These are phyloP conservation scores for Diloba caeruleocephala DNA, from an alignment of 2,888 invertebrate species.

Conservation along the genomic window DNA sequence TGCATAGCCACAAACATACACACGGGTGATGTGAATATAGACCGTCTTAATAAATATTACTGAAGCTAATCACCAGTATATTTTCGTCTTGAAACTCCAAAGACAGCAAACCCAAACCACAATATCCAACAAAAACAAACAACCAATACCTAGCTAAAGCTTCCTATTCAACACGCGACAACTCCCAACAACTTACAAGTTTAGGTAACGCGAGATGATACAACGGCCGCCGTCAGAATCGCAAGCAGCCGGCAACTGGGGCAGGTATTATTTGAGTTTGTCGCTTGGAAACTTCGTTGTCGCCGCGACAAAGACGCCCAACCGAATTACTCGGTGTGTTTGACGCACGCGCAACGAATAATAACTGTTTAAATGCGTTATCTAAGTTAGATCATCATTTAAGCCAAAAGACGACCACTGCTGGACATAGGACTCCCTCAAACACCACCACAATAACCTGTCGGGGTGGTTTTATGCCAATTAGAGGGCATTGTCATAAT, in stretches of 20 bases:
- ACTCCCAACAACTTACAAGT: conserved; percentile 57
- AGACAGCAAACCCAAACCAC: background rate
- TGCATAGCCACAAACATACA: too few relatives aligned
- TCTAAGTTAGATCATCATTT: conserved; percentile 35
- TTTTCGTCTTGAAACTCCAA: too few relatives aligned
- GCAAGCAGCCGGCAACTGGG: conserved; percentile 53
- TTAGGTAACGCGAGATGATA: conserved; percentile 61
- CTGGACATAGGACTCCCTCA: too few relatives aligned
- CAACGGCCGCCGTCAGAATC: conserved; percentile 55
- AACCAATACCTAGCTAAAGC: conserved; percentile 43
- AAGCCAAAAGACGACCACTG: too few relatives aligned
- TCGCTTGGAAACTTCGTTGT: conserved; percentile 59
- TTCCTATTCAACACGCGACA: conserved; percentile 41
- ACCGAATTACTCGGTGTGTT: conserved; percentile 63
- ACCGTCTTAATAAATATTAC: too few relatives aligned
- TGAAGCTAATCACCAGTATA: too few relatives aligned
- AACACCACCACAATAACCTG: too few relatives aligned
- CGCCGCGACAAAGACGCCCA: conserved; percentile 58
- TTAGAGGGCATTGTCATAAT: too few relatives aligned
- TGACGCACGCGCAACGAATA: conserved; percentile 52
- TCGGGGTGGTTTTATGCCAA: too few relatives aligned
- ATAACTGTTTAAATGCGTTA: conserved; percentile 46
- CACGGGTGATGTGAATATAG: too few relatives aligned
- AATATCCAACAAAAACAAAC: conserved; percentile 31
- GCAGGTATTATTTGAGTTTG: conserved; percentile 66